Percentiles rank a stretch among this genome's conserved stretches.
These are phyloP conservation scores for Solea senegalensis DNA, from an alignment of 2,113 vertebrate genomes.

Conservation along the genomic window DNA sequence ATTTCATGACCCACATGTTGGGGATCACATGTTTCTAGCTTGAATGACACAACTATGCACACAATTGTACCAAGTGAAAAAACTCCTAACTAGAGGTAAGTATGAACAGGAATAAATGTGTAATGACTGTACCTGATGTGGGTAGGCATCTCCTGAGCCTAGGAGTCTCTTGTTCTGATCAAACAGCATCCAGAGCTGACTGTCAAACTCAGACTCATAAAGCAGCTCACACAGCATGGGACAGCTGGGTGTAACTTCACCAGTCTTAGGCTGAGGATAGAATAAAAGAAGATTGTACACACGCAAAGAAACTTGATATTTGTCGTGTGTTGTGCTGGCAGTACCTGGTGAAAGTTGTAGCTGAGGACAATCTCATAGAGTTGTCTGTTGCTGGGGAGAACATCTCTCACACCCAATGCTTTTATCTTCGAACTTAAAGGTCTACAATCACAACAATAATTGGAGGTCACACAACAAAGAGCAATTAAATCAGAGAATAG, in stretches of 20 bases:
- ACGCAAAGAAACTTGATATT: background rate
- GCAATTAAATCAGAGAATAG: background rate
- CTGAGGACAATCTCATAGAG: constrained; percentile 94
- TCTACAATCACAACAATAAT: constrained; percentile 71
- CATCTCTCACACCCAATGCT: constrained; percentile 90
- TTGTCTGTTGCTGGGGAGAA: constrained; percentile 95
- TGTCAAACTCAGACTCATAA: constrained; percentile 98
- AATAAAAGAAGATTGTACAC: constrained; percentile 16
- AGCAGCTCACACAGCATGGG: constrained; percentile 93
- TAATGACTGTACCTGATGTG: constrained; percentile 88
- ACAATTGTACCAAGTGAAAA: too few species aligned
- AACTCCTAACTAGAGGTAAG: too few species aligned
- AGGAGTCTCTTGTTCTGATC: constrained; percentile 97
- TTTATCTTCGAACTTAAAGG: constrained; percentile 93
- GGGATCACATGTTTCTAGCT: too few species aligned
- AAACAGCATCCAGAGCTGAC: constrained; percentile 97
- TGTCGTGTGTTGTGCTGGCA: background rate
- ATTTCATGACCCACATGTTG: too few species aligned
- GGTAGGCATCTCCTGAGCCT: constrained; percentile 98
- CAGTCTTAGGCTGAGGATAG: constrained; percentile 89
- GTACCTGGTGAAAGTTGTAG: constrained; percentile 95
- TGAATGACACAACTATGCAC: too few species aligned
- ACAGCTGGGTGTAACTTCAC: constrained; percentile 97
- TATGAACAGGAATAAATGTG: too few species aligned
- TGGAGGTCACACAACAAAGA: constrained; percentile 1